Conservation (phyloP, 2,888 invertebrate genomes). For the Beris chalybata region DNA sequence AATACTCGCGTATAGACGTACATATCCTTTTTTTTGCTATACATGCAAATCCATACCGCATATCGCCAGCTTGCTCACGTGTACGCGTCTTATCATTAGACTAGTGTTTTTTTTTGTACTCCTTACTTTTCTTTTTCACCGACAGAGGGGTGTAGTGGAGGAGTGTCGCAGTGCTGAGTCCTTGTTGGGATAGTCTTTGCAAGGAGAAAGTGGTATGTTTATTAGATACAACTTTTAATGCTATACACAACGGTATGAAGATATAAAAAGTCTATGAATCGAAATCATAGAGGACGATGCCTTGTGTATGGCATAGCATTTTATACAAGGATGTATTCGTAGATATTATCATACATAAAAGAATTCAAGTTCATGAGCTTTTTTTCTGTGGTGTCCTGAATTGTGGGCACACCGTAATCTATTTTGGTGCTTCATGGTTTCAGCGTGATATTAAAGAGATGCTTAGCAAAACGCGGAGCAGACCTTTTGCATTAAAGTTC, state of each 20-base stretch:
- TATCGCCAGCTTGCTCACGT: slow-evolving; percentile 20
- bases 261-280: slow-evolving; percentile 11
- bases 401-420: background rate
- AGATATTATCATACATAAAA: slow-evolving; percentile 21
- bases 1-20: slow-evolving; percentile 29
- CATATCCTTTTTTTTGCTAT: slow-evolving; percentile 24
- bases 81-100: slow-evolving; percentile 30
- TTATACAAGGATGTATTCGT: slow-evolving; percentile 1
- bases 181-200: slow-evolving; percentile 35
- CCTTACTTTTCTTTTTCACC: slow-evolving; percentile 6
- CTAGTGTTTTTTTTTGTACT: slow-evolving; percentile 11
- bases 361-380: slow-evolving; percentile 30
- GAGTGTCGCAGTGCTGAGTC: slow-evolving; percentile 19
- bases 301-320: slow-evolving; percentile 10
- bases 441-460: too few relatives aligned
- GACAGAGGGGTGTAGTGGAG: slow-evolving; percentile 7
- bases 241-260: slow-evolving; percentile 4
- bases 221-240: slow-evolving; percentile 32
- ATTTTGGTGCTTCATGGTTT: too few relatives aligned
- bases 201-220: slow-evolving; percentile 35
- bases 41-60: slow-evolving; percentile 32
- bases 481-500: too few relatives aligned
- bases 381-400: slow-evolving; percentile 28
- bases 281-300: slow-evolving; percentile 28
- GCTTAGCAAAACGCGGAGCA: too few relatives aligned